Base-by-base conservation (phyloP, 1,140 invertebrate genomes). In the Tachypleus tridentatus region DNA sequence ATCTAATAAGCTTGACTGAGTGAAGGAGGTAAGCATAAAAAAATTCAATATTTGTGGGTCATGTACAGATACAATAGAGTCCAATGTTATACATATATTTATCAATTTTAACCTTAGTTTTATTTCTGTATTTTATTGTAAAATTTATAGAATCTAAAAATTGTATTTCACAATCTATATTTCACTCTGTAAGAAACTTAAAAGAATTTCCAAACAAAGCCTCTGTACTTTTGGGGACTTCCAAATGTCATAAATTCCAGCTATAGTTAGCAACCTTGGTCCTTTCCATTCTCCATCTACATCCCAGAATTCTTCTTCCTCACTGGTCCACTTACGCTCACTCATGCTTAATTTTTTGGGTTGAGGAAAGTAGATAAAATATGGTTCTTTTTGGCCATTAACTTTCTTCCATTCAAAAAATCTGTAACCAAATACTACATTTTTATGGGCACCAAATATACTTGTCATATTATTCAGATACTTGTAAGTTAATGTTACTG, bases 331-430 rank as follows among this genome's bases (percentile, higher is more conserved):
- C 52, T 54, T 65, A 57, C 60, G 58, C 54, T 67, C 62, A 51
- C 47, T 59, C 60, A 51, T 65, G 53, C 60, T 56, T 6, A 62
- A 54, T 11, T 62, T 61, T 8, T 70, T 59, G 29, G 62, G 51
- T 64, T 87, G 83, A 58, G 81, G 79, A 59, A 82, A 77, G 76
- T 87, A 87, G 66, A 93, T 85, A 65, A 86, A 86, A 76, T 87
- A 91, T 0, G 90, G 86, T 74, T 88, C 85, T 73, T 89, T 91
- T 4, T 72, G 69, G 3, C 69, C 69, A 63, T 72, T 73, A 4
- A 67, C 72, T 8, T 85, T 85, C 75, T 91, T 84, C 90, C 90
- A 93, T 77, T 93, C 90, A 77, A 88, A 93, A 74, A 88, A 92
- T 67, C 61, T 65, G 29, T 29, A 29, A 29, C 29, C 29, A 29